Evolutionary conservation across 2,113 vertebrate genomes (phyloP), one percentile per base, ranked within the genome.

Genomic region (Centrocercus urophasianus): DNA sequence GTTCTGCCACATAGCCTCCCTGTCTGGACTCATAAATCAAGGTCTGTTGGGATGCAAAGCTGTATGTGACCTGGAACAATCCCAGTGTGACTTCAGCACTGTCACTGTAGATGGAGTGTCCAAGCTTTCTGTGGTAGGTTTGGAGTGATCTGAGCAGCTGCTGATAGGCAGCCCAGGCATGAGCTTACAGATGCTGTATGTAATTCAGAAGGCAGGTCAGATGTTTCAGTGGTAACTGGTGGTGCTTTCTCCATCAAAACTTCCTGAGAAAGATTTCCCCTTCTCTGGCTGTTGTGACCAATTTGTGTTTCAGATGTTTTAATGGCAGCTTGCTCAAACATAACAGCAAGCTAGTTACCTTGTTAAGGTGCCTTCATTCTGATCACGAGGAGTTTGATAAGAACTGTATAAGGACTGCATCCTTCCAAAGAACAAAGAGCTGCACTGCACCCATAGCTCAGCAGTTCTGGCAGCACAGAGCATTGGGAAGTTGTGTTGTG

Each of bases 211-310:
- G 63, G 54, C 54, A 57, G 65, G 32, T 8, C 77, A 52, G 67
- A 48, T 43, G 32, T 71, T 87, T 72, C 34, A 60, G 18, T 36
- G 45, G 40, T 89, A 43, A 19, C 89, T 92, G 64, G 47, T 71
- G 74, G 38, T 27, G 75, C 38, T 85, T 77, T 73, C 76, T 47
- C 50, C 28, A 4, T 45, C 60, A 47, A n/a, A 83, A n/a, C 71
- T 84, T 70, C 85, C 56, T 66, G 59, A 60, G 57, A 48, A 86
- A 86, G 77, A 88, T 92, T 92, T 81, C 76, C 66, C 67, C 54
- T 81, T 63, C 64, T 67, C 77, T 93, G 88, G 57, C 43, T 64
- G 61, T 65, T 4, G 3, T 45, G 57, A 36, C 45, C 80, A 47
- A 40, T 30, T 87, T 83, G 40, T 5, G 19, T 61, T 82, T 79